These are phyloP conservation scores for Solenopsis fugax DNA, from an alignment of 1,140 invertebrate species.

Conservation along the genomic window DNA sequence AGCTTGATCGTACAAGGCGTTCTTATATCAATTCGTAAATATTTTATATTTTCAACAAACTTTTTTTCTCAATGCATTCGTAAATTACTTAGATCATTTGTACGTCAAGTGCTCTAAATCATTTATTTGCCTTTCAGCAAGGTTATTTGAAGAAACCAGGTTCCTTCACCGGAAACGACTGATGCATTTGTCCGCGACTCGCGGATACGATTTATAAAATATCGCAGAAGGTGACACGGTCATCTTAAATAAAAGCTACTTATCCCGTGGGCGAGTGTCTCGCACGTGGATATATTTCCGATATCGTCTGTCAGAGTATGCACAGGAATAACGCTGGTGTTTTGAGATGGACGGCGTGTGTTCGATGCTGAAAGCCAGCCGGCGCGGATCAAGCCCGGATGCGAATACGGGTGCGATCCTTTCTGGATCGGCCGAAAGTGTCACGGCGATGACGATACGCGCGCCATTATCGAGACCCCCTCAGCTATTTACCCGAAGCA, in stretches of 20 bases:
- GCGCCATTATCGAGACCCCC: conserved; percentile 53
- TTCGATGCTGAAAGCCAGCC: not conserved
- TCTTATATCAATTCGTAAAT: too few species aligned
- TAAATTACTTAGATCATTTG: not conserved
- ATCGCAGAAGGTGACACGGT: not conserved
- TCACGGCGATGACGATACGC: conserved; percentile 51
- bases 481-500: conserved; percentile 64
- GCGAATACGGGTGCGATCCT: not conserved
- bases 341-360: not conserved
- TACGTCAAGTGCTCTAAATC: not conserved
- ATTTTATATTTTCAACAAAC: too few species aligned
- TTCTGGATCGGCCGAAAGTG: conserved; percentile 52
- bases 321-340: not conserved
- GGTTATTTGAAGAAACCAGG: not conserved
- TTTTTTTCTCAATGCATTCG: not conserved
- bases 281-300: not conserved
- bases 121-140: not conserved
- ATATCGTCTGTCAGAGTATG: not conserved
- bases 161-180: not conserved
- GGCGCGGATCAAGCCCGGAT: not conserved
- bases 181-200: not conserved
- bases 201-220: conserved; percentile 2
- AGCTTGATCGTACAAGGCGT: too few species aligned
- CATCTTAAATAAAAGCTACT: conserved; percentile 21
- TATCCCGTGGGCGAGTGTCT: not conserved